phyloP scores from a whole-genome alignment of 2,797 vertebrate species.

The Discoglossus pictus region DNA sequence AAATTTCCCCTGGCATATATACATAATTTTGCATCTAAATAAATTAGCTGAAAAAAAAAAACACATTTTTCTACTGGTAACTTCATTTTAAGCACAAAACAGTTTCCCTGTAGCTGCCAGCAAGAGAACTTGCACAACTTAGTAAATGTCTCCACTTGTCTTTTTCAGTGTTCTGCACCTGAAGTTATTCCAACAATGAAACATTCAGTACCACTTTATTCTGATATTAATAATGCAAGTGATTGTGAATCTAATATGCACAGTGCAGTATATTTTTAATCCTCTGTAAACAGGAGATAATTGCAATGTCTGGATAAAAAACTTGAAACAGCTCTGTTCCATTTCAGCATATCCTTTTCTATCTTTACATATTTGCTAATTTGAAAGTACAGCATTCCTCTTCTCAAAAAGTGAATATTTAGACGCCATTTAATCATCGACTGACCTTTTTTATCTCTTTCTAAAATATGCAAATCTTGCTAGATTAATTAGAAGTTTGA shows the following conservation, averaged over 20 bases:
- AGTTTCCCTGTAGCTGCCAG: too few relatives aligned
- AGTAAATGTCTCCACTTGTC: neutral
- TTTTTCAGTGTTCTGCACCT: neutral
- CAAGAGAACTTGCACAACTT: neutral
- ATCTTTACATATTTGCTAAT: constrained; percentile 6
- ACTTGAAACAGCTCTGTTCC: neutral
- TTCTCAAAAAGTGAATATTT: too few relatives aligned
- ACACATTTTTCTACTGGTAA: too few relatives aligned
- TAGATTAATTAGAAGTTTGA: too few relatives aligned
- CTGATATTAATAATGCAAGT: constrained; percentile 33
- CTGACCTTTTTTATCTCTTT: too few relatives aligned
- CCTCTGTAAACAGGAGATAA: constrained; percentile 42
- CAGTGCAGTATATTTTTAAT: constrained; percentile 23
- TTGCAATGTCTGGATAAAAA: constrained; percentile 31
- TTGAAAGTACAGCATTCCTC: neutral
- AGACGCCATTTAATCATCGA: too few relatives aligned
- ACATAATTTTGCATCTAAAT: too few relatives aligned
- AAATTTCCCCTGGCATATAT: too few relatives aligned
- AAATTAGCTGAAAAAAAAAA: too few relatives aligned
- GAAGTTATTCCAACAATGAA: constrained; percentile 5
- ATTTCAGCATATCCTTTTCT: constrained; percentile 22
- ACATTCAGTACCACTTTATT: constrained; percentile 20
- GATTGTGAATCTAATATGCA: constrained; percentile 29
- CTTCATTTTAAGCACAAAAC: too few relatives aligned
- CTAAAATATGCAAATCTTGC: too few relatives aligned